Conservation (phyloP, 2,888 invertebrate genomes). For the Ryuthela nishihirai region DNA sequence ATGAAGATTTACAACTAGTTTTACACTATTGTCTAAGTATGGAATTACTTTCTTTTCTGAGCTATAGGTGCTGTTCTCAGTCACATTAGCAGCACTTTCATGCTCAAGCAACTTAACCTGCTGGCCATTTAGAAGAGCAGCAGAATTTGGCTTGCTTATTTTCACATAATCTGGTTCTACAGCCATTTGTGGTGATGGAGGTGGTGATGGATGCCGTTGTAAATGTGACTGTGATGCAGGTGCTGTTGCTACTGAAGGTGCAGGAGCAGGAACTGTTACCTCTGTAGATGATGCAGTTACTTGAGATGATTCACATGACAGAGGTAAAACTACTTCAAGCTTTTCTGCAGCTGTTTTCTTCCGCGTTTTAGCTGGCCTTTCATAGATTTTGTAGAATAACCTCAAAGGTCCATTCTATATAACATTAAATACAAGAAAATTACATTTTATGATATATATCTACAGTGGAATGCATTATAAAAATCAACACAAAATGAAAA, state of each 20-base stretch:
- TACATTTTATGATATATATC: no score
- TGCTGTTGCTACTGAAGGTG: slow-evolving; percentile 10
- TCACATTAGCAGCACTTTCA: no score
- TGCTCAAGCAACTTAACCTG: no score
- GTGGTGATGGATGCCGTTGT: slow-evolving; percentile 20
- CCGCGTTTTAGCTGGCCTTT: not conserved
- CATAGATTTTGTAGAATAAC: slow-evolving; percentile 16
- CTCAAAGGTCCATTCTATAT: slow-evolving; percentile 26
- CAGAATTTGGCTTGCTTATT: slow-evolving; percentile 10
- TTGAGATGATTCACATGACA: not conserved
- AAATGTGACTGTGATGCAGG: no score
- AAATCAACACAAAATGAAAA: no score
- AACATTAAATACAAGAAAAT: no score
- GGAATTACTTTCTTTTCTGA: no score
- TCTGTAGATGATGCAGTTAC: not conserved
- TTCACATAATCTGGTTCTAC: slow-evolving; percentile 23
- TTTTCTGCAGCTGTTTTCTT: not conserved
- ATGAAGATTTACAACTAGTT: no score
- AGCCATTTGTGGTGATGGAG: slow-evolving; percentile 27
- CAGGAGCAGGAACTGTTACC: not conserved
- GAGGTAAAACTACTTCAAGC: not conserved
- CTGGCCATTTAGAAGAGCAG: slow-evolving; percentile 3
- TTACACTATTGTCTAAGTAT: no score
- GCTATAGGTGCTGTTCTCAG: no score
- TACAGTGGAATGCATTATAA: no score